A percentile compares a stretch with the other conserved stretches of the same genome.
phyloP scores from a whole-genome alignment of 2,888 invertebrate genomes.

The Melieria crassipennis region DNA sequence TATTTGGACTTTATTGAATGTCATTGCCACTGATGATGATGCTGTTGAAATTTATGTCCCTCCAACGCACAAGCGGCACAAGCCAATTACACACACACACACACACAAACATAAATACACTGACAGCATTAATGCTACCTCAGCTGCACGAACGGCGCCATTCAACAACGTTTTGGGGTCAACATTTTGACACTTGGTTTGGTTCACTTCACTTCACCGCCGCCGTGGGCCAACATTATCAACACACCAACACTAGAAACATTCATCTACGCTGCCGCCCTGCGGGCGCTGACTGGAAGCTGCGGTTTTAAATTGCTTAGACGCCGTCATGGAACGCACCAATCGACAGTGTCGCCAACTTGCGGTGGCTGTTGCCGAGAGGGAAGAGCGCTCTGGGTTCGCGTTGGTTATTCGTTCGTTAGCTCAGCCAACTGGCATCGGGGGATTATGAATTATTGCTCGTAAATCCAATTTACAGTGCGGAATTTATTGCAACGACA shows the following conservation, averaged over 20 bases:
- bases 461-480: constrained; percentile 46
- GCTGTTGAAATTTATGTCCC: constrained; percentile 34
- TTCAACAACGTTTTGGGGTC: constrained; percentile 4
- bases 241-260: not conserved
- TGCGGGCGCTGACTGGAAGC: not conserved
- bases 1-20: constrained; percentile 43
- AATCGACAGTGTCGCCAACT: constrained; percentile 14
- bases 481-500: constrained; percentile 43
- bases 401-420: not conserved
- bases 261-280: not conserved
- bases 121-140: not conserved
- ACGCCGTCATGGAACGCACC: not conserved
- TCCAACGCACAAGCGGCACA: constrained; percentile 8
- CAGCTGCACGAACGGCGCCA: constrained; percentile 11
- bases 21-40: constrained; percentile 2
- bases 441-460: constrained; percentile 45
- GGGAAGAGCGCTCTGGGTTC: too few relatives aligned
- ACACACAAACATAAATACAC: not conserved
- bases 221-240: not conserved
- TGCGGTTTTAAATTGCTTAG: not conserved
- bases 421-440: constrained; percentile 29
- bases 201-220: not conserved
- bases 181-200: not conserved
- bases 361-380: not conserved
- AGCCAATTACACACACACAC: constrained; percentile 1